Conservation (phyloP, 2,797 vertebrate species). For the Carapus acus region DNA sequence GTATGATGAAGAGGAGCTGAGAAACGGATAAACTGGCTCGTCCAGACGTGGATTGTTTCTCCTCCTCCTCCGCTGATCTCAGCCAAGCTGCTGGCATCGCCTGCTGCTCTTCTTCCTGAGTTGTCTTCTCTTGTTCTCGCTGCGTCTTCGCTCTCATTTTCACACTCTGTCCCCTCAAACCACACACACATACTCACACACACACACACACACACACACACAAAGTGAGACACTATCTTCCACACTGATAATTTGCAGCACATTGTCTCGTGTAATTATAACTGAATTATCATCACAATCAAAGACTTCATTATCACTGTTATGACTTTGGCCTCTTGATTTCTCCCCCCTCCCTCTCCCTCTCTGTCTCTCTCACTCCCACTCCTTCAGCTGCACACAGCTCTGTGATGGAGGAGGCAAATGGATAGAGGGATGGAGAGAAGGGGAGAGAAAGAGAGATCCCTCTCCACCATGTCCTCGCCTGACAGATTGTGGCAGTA, state of each 20-base stretch:
- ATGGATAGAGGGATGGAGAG: slow-evolving; percentile 2
- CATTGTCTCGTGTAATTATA: slow-evolving; percentile 36
- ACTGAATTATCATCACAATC: slow-evolving; percentile 52
- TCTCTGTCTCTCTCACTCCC: slow-evolving; percentile 3
- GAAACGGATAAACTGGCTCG: no score
- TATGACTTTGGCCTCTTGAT: slow-evolving; percentile 42
- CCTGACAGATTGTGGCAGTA: slow-evolving; percentile 43
- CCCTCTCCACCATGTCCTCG: slow-evolving; percentile 9
- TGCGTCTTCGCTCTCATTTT: neutral
- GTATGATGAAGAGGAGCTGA: no score
- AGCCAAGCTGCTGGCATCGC: no score
- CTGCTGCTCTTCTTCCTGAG: neutral
- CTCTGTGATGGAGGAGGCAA: slow-evolving; percentile 5
- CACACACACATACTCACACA: neutral
- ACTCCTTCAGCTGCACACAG: slow-evolving; percentile 14
- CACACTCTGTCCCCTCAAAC: neutral
- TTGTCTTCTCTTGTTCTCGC: neutral
- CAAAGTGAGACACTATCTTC: neutral
- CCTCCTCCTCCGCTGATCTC: no score
- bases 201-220: neutral
- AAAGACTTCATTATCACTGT: slow-evolving; percentile 46
- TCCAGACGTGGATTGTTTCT: no score
- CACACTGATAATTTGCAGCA: slow-evolving; percentile 3
- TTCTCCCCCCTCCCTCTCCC: slow-evolving; percentile 4
- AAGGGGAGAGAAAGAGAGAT: neutral